Evolutionary conservation across 1,140 invertebrate species (phyloP).

Genomic region (Drosophila truncata): DNA sequence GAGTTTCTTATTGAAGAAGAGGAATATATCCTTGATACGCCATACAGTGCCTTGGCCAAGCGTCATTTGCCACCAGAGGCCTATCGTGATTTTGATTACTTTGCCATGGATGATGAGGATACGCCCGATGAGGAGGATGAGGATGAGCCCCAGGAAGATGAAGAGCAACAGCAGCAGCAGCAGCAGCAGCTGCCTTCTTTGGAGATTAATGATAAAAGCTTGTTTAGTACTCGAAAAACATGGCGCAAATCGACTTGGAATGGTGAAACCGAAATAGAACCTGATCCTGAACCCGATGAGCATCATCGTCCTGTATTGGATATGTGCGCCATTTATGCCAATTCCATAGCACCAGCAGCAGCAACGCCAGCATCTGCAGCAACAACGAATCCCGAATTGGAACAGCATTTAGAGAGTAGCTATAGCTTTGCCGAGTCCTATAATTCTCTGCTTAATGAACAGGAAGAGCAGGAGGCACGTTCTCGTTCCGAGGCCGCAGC

Average conservation of each 20-base stretch:
- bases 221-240: constrained; percentile 33
- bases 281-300: constrained; percentile 28
- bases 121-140: constrained; percentile 56
- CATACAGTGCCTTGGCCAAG: constrained; percentile 79
- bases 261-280: constrained; percentile 16
- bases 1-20: constrained; percentile 57
- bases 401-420: constrained; percentile 55
- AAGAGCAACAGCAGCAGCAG: not conserved
- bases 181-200: not conserved
- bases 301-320: not conserved
- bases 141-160: constrained; percentile 21
- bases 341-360: constrained; percentile 4
- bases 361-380: not conserved
- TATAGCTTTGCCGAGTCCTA: constrained; percentile 83
- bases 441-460: constrained; percentile 71
- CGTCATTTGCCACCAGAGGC: constrained; percentile 73
- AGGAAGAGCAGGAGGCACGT: constrained; percentile 39
- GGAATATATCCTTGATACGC: constrained; percentile 62
- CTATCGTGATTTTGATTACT: constrained; percentile 78
- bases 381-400: constrained; percentile 17
- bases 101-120: constrained; percentile 61
- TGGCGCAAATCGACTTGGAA: constrained; percentile 56
- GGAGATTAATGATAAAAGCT: not conserved
- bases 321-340: constrained; percentile 37
- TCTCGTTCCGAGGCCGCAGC: constrained; percentile 8